A percentile compares a stretch with the other conserved stretches of the same genome.
Conservation (phyloP, 2,888 invertebrate species). For the Uropetala carovei region DNA sequence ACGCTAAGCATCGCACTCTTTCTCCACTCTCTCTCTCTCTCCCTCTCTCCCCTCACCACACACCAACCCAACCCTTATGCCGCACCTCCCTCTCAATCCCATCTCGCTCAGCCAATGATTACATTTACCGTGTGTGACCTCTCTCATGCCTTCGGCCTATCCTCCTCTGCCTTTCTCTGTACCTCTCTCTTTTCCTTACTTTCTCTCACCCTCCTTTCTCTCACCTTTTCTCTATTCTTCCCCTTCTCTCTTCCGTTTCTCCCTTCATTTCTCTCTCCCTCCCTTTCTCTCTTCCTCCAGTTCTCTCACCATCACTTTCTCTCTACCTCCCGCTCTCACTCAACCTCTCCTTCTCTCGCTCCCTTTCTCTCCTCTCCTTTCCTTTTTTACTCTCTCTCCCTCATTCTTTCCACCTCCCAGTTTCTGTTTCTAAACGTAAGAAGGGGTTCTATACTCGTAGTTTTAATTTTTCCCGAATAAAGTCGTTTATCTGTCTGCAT, state of each 20-base stretch:
- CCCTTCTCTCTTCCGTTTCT: background rate
- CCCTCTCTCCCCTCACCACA: too few relatives aligned
- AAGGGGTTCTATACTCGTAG: too few relatives aligned
- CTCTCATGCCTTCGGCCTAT: background rate
- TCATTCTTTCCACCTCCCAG: too few relatives aligned
- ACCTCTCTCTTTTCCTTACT: background rate
- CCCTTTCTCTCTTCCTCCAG: too few relatives aligned
- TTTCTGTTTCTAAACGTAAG: too few relatives aligned
- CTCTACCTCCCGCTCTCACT: background rate
- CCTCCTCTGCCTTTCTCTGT: background rate
- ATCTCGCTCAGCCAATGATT: slow-evolving; percentile 13
- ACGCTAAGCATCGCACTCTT: background rate
- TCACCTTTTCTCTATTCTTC: background rate
- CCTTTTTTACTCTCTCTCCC: too few relatives aligned
- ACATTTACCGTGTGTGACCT: background rate
- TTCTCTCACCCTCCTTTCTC: background rate
- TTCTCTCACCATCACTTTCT: too few relatives aligned
- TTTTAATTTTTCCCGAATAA: too few relatives aligned
- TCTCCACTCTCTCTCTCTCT: too few relatives aligned
- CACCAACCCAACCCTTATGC: too few relatives aligned
- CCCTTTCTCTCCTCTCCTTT: background rate
- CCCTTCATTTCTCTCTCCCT: too few relatives aligned
- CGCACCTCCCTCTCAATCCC: background rate
- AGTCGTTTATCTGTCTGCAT: too few relatives aligned
- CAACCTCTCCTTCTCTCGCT: background rate